These are phyloP conservation scores for Operophtera brumata DNA, from an alignment of 2,888 invertebrate genomes.

Conservation along the genomic window DNA sequence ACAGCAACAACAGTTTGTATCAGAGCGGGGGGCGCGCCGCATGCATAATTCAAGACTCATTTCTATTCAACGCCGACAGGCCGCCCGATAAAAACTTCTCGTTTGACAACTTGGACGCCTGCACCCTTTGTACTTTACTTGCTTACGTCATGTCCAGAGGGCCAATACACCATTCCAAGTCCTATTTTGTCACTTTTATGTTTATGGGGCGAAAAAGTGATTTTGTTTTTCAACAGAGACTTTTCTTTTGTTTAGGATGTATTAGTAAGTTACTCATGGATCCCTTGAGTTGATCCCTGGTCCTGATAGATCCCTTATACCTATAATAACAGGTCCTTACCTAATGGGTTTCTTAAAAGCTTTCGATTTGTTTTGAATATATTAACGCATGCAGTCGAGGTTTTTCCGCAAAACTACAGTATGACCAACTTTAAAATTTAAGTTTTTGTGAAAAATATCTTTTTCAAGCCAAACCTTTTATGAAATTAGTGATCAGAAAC, in stretches of 20 bases:
- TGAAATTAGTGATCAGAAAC: no score
- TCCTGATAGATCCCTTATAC: no score
- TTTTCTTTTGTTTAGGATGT: neutral
- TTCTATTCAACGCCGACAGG: slow-evolving; percentile 78
- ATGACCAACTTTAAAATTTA: no score
- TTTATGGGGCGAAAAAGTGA: slow-evolving; percentile 5
- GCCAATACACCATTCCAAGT: slow-evolving; percentile 42
- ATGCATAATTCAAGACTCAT: slow-evolving; percentile 80
- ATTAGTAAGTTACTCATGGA: neutral
- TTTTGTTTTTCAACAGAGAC: neutral
- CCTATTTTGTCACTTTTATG: slow-evolving; percentile 51
- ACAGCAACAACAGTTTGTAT: slow-evolving; percentile 66
- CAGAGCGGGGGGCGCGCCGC: slow-evolving; percentile 50
- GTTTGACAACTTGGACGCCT: slow-evolving; percentile 78
- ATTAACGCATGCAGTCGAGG: no score
- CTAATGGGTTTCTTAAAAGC: no score
- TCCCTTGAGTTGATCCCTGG: no score
- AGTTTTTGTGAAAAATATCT: no score
- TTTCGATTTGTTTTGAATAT: no score
- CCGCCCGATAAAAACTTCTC: slow-evolving; percentile 78
- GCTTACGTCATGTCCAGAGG: slow-evolving; percentile 63
- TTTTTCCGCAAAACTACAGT: no score
- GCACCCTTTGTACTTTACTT: slow-evolving; percentile 67
- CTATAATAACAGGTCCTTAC: no score
- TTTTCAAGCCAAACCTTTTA: no score